Conservation (phyloP, 2,113 vertebrate species). For the Eubucco bourcierii region DNA sequence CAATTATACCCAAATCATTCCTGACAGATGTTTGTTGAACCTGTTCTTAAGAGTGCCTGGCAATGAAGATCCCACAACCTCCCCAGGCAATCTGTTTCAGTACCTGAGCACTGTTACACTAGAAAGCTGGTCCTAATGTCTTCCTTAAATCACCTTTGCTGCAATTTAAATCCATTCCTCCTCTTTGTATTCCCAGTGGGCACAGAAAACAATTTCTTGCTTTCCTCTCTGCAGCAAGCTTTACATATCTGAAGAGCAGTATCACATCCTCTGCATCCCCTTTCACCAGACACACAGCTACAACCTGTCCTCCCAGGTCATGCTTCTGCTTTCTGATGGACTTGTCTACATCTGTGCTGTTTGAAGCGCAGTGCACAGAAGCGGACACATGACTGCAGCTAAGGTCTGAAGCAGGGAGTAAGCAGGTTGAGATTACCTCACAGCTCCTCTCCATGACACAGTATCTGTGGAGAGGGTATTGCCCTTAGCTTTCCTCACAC, state of each 20-base stretch:
- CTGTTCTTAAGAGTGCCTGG: conserved; percentile 28
- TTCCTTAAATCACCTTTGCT: conserved; percentile 30
- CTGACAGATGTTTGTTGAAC: conserved; percentile 51
- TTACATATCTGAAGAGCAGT: background rate
- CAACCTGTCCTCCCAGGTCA: background rate
- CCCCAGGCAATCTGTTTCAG: conserved; percentile 44
- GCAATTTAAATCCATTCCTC: conserved; percentile 52
- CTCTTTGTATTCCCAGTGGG: conserved; percentile 29
- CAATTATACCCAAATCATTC: conserved; percentile 57
- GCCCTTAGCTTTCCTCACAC: background rate
- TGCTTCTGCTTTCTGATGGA: background rate
- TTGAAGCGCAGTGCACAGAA: background rate
- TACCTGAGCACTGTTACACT: background rate
- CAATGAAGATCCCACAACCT: conserved; percentile 37
- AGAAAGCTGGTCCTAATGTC: conserved; percentile 39
- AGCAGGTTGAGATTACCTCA: background rate
- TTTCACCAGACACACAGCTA: background rate
- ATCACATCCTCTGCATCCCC: background rate
- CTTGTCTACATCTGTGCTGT: background rate
- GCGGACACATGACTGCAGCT: background rate
- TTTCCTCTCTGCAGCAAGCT: background rate
- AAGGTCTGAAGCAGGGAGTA: background rate
- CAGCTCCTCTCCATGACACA: background rate
- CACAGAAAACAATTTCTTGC: conserved; percentile 14
- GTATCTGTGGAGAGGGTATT: background rate